A percentile compares a stretch with the other conserved stretches of the same genome.
Conservation (phyloP, 2,797 vertebrate species). For the Diplodus puntazzo region DNA sequence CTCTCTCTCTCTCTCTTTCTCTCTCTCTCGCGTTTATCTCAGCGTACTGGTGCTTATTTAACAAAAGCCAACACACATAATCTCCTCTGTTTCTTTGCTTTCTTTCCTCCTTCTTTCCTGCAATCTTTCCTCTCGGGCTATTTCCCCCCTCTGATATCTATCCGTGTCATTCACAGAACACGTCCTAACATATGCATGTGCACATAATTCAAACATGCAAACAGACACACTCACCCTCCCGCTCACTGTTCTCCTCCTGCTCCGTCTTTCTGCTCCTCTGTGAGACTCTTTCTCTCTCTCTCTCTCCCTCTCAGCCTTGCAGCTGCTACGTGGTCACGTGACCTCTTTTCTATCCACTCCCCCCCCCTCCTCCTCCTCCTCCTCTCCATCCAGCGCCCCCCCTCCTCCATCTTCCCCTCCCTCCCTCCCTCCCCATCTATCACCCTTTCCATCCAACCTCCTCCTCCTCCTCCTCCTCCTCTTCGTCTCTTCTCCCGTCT, state of each 20-base stretch:
- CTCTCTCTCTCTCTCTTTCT: background rate
- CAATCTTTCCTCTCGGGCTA: conserved; percentile 58
- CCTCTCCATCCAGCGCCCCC: conserved; percentile 57
- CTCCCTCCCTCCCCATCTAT: conserved; percentile 58
- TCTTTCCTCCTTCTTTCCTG: conserved; percentile 52
- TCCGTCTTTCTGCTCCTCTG: conserved; percentile 79
- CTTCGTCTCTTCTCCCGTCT: conserved; percentile 29
- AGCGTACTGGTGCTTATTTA: conserved; percentile 71
- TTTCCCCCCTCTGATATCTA: conserved; percentile 53
- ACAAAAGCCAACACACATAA: conserved; percentile 76
- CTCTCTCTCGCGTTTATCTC: conserved; percentile 67
- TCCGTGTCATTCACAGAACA: conserved; percentile 47
- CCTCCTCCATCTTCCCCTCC: conserved; percentile 42
- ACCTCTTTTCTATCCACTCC: conserved; percentile 75
- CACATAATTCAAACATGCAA: conserved; percentile 76
- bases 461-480: conserved; percentile 37
- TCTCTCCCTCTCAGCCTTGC: conserved; percentile 78
- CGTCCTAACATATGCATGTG: conserved; percentile 69
- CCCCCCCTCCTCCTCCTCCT: conserved; percentile 50
- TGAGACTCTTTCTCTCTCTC: conserved; percentile 74
- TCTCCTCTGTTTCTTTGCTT: conserved; percentile 65
- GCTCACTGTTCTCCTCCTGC: conserved; percentile 76
- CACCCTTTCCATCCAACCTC: conserved; percentile 62
- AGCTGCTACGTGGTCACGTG: conserved; percentile 83
- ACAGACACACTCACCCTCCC: conserved; percentile 79